phyloP scores from a whole-genome alignment of 1,140 invertebrate species.

The Drosophila lowei region DNA sequence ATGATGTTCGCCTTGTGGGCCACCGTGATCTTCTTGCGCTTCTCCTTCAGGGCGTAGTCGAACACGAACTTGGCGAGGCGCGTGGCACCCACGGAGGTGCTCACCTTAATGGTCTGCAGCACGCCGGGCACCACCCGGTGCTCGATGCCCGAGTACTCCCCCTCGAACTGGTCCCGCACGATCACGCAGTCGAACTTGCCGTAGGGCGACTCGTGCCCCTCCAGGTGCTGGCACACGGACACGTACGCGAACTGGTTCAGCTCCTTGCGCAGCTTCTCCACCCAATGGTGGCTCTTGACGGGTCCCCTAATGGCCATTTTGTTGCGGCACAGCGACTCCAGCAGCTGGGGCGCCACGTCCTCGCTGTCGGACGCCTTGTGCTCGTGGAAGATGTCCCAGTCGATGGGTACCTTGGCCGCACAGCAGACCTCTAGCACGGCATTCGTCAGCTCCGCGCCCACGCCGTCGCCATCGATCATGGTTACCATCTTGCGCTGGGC shows the following conservation, averaged over 20 bases:
- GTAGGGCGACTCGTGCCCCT: constrained; percentile 41
- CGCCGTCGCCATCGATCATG: constrained; percentile 54
- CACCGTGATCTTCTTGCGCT: constrained; percentile 55
- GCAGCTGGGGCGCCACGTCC: constrained; percentile 9
- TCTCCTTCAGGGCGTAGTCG: constrained; percentile 29
- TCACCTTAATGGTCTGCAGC: constrained; percentile 62
- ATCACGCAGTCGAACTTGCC: constrained; percentile 45
- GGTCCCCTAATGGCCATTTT: constrained; percentile 60
- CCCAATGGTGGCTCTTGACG: constrained; percentile 4
- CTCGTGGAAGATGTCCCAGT: constrained; percentile 38
- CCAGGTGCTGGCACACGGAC: constrained; percentile 33
- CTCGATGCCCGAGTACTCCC: constrained; percentile 69
- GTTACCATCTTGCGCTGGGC: constrained; percentile 26
- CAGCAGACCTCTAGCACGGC: constrained; percentile 34
- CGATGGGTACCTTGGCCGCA: constrained; percentile 41
- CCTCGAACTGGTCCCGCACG: constrained; percentile 62
- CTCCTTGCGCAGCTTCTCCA: constrained; percentile 40
- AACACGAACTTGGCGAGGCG: constrained; percentile 53
- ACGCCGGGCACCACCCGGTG: constrained; percentile 61
- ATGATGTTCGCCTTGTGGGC: constrained; percentile 71
- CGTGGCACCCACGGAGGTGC: constrained; percentile 44
- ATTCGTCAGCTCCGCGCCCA: constrained; percentile 48
- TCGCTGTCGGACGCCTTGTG: not conserved
- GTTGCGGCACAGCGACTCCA: constrained; percentile 39
- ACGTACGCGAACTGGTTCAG: constrained; percentile 57